Evolutionary conservation across 2,113 vertebrate species (phyloP), one percentile per base, ranked within the genome.

Genomic region (Anarhynchus alexandrinus): DNA sequence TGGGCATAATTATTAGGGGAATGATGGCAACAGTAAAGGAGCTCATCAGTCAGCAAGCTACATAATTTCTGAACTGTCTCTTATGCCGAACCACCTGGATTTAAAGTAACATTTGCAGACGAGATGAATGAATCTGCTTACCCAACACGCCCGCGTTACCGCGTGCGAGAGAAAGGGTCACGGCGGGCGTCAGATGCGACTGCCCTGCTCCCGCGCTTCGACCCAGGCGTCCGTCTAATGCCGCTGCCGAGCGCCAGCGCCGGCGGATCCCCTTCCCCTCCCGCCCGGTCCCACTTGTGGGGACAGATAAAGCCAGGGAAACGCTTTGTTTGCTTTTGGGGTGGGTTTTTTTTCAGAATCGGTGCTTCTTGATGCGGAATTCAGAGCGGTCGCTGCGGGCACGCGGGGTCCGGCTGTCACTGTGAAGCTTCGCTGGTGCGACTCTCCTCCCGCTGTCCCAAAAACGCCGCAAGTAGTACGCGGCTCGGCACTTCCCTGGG

Each of bases 361-460:
- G 10, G 11, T 6, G 1, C 5, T 30, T 74, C 58, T n/a, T 5
- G n/a, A 23, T 32, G 66, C 16, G 15, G 4, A 69, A 8, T 17
- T 25, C 0, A 13, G 0, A n/a, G 42, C 0, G 0, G 52, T 43
- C 11, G 40, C 32, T 59, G n/a, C 0, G 0, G 42, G 61, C 61
- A 20, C 5, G 1, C 10, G 17, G 76, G 16, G 49, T 21, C 17
- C 5, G 19, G 76, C 12, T 71, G 40, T 36, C 43, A 5, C 67
- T 13, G 20, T 9, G 79, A 17, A 21, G 55, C 32, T 45, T 88
- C 6, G 0, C 21, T 15, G 14, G 25, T 34, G 45, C 5, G 5
- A 26, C 52, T 69, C 82, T 38, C 29, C 29, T 40, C 64, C 38
- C 77, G 27, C 5, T 1, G 54, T 27, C 77, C 69, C 22, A 43